Evolutionary conservation across 2,113 vertebrate genomes (phyloP).

Genomic region (Caloenas nicobarica): DNA sequence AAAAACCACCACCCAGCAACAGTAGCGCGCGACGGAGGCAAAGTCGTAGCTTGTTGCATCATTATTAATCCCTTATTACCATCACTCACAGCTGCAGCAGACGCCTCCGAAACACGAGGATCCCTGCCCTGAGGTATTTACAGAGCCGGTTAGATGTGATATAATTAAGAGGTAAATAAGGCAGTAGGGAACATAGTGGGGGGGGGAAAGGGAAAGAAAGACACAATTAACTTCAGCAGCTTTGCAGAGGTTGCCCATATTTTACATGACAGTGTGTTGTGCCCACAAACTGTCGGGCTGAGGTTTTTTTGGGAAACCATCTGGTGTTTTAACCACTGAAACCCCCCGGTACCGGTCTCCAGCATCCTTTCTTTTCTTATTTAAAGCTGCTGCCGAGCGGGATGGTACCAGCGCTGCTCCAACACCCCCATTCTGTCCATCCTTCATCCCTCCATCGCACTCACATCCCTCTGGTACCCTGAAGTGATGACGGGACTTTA

Average conservation of each 20-base stretch:
- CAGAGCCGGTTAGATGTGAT: not conserved
- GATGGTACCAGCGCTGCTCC: not conserved
- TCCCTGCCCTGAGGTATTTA: not conserved
- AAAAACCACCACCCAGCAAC: not conserved
- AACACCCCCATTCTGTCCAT: not conserved
- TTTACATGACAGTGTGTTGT: not conserved
- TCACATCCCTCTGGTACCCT: not conserved
- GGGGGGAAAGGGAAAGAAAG: not conserved
- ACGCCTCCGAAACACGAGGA: not conserved
- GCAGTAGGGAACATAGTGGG: not conserved
- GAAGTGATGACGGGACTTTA: not conserved
- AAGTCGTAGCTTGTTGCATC: not conserved
- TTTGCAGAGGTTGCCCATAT: not conserved
- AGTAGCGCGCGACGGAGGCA: not conserved
- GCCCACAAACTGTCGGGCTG: not conserved
- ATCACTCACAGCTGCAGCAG: not conserved
- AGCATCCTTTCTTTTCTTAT: not conserved
- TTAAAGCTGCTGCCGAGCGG: fast-evolving
- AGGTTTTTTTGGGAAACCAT: not conserved
- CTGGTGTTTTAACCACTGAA: not conserved
- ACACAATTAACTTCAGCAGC: not conserved
- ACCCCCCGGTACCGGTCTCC: not conserved
- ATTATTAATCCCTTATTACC: not conserved
- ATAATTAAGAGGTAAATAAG: not conserved
- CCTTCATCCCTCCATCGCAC: not conserved